Evolutionary conservation across 2,113 vertebrate genomes (phyloP).

Genomic region (Pionites leucogaster): DNA sequence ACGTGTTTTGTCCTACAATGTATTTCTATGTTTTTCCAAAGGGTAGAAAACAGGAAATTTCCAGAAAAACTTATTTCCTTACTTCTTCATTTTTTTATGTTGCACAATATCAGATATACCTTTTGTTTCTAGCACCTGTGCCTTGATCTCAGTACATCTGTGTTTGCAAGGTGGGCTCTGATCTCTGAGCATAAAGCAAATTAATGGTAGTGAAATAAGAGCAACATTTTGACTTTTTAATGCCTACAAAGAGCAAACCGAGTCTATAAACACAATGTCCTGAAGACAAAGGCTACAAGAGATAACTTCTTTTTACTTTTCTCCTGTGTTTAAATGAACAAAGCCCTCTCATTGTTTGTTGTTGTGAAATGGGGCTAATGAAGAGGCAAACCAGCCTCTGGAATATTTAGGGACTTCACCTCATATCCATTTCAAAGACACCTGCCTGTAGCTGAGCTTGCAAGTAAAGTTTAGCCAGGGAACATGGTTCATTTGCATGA

Average conservation of each 20-base stretch:
- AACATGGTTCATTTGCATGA: not conserved
- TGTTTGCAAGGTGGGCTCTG: accelerated
- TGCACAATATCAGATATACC: not conserved
- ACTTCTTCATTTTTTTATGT: too few relatives aligned
- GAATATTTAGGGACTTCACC: not conserved
- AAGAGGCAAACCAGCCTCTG: not conserved
- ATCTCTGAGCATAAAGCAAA: not conserved
- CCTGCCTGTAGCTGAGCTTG: not conserved
- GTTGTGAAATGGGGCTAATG: not conserved
- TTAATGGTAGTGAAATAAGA: not conserved
- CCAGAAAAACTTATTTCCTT: not conserved
- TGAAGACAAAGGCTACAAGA: not conserved
- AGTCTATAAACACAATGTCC: not conserved
- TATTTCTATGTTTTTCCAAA: not conserved
- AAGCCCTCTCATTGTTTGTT: not conserved
- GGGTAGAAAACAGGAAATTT: not conserved
- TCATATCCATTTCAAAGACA: not conserved
- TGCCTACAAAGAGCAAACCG: not conserved
- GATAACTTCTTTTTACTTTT: not conserved
- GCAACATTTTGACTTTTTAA: not conserved
- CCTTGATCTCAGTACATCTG: not conserved
- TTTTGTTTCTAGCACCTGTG: not conserved
- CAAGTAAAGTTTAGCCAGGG: not conserved
- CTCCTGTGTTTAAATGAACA: not conserved
- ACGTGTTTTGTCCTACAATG: not conserved